Evolutionary conservation across 23 tunicate genomes (phyloP).

Genomic region (Ascidia mentula): DNA sequence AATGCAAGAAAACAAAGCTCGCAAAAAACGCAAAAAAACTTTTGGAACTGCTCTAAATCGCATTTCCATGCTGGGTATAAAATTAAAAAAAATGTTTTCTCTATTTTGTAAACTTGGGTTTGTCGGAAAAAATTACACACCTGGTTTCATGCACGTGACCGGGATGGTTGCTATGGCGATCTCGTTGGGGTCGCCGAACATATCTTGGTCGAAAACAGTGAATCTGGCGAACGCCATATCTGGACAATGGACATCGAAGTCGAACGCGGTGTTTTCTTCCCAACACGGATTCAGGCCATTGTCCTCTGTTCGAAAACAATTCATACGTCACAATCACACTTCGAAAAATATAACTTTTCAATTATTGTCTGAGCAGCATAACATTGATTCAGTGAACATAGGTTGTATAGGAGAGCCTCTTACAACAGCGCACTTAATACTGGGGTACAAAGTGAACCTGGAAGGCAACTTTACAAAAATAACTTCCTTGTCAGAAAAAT

Average conservation of each 20-base stretch:
- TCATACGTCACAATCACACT: too few relatives aligned
- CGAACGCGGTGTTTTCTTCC: slow-evolving; percentile 48
- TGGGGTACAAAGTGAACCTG: too few relatives aligned
- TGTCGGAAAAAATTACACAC: slow-evolving; percentile 9
- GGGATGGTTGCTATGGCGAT: slow-evolving; percentile 77
- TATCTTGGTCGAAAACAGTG: slow-evolving; percentile 90
- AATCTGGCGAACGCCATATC: slow-evolving; percentile 64
- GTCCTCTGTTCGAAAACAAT: slow-evolving; percentile 54
- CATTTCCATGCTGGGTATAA: not conserved
- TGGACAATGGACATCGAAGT: slow-evolving; percentile 66
- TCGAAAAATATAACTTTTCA: too few relatives aligned
- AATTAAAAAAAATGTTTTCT: too few relatives aligned
- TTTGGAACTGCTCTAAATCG: too few relatives aligned
- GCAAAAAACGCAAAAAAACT: not conserved
- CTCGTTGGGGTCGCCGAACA: slow-evolving; percentile 95
- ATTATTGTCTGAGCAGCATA: too few relatives aligned
- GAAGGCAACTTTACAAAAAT: too few relatives aligned
- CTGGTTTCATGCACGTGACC: slow-evolving; percentile 74
- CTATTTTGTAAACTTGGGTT: too few relatives aligned
- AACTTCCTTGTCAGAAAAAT: not conserved
- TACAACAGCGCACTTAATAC: too few relatives aligned
- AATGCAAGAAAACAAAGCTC: too few relatives aligned
- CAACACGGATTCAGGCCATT: slow-evolving; percentile 87
- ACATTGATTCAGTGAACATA: too few relatives aligned
- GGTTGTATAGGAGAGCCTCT: too few relatives aligned